Base-by-base conservation (phyloP, 2,113 vertebrate species). In the Ramphastos sulfuratus region DNA sequence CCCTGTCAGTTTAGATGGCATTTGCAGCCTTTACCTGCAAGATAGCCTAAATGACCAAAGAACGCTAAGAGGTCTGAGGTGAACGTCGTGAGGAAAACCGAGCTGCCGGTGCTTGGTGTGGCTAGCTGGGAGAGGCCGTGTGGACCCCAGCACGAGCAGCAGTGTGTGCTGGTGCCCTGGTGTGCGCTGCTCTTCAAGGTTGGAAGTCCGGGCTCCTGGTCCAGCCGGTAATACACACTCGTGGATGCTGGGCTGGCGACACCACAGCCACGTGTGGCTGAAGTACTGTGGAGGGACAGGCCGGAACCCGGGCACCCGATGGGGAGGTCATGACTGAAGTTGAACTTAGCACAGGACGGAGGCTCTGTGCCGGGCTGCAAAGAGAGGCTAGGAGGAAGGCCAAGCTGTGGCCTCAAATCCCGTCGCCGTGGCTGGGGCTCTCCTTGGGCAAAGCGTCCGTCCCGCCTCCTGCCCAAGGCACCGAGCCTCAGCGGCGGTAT, bases 61-160 rank as follows among this genome's bases (percentile, higher is more conserved):
- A 16, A 6, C 0, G 20, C 13, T 9, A 3, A 8, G 30, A 30
- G n/a, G 37, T 23, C 24, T 1, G 48, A 46, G 35, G 18, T 18
- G 37, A 48, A 25, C 2, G 11, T 7, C 2, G 0, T 3, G 28
- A 59, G n/a, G 10, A 2, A 5, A 64, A 44, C 0, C 1, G 35
- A 59, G 54, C 17, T 42, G 58, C 14, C 0, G 6, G 42, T 2
- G 11, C 50, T 61, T 3, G 16, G 13, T 14, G 20, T 7, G 58
- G n/a, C 0, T 7, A 48, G 25, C 21, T 0, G 1, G 35, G 42
- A 31, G 19, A 25, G 5, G 31, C 69, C 3, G 4, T 4, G 4
- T 0, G 9, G 46, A 4, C 2, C 3, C 27, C 2, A 16, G 27
- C 13, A 3, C 0, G 54, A 44, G n/a, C n/a, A 42, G 4, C 37